phyloP scores from a whole-genome alignment of 2,888 invertebrate genomes.

The Junonia oenone region DNA sequence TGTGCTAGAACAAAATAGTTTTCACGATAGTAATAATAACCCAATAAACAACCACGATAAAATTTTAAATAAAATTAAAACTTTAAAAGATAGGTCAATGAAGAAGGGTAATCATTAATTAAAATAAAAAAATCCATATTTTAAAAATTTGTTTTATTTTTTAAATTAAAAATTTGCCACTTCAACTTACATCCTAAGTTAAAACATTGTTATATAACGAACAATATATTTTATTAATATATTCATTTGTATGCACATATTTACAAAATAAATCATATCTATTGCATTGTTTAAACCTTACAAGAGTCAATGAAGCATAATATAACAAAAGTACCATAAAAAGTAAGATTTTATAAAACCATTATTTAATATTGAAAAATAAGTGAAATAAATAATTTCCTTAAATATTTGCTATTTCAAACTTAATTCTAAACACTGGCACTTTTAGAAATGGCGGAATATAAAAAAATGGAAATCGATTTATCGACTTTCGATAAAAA shows the following conservation, averaged over 20 bases:
- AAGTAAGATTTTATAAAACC: slow-evolving; percentile 29
- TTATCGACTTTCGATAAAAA: slow-evolving; percentile 4
- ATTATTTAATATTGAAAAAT: slow-evolving; percentile 29
- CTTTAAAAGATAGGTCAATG: neutral
- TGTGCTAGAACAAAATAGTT: too few relatives aligned
- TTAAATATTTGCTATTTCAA: slow-evolving; percentile 34
- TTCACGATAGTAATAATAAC: too few relatives aligned
- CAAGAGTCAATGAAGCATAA: slow-evolving; percentile 26
- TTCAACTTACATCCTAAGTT: slow-evolving; percentile 47
- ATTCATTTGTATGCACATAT: slow-evolving; percentile 71
- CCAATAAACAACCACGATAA: too few relatives aligned
- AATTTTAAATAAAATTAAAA: neutral
- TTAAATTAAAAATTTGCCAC: slow-evolving; percentile 44
- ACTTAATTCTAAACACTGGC: slow-evolving; percentile 37
- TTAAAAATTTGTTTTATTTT: slow-evolving; percentile 40
- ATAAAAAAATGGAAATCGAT: slow-evolving; percentile 21
- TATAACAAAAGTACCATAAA: slow-evolving; percentile 29
- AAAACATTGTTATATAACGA: slow-evolving; percentile 36
- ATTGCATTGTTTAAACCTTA: slow-evolving; percentile 43
- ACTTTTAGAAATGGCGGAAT: slow-evolving; percentile 45
- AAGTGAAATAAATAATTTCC: slow-evolving; percentile 47
- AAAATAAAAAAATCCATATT: neutral
- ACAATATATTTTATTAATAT: slow-evolving; percentile 47
- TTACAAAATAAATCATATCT: slow-evolving; percentile 59
- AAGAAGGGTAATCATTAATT: neutral